These are phyloP conservation scores for Druon quercuslanigerum DNA, from an alignment of 1,140 invertebrate species.

Conservation along the genomic window DNA sequence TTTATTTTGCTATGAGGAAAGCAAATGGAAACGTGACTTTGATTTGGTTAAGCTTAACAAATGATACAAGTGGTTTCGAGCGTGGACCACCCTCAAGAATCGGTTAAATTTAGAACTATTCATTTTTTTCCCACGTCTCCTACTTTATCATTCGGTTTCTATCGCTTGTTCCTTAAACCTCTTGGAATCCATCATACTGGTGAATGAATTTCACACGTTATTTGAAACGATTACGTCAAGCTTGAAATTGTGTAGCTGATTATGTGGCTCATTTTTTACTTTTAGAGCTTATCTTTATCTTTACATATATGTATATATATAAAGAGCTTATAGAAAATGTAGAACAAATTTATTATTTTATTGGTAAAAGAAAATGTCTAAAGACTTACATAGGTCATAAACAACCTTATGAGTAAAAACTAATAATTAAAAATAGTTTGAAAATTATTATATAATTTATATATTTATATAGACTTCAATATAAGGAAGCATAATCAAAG, in stretches of 20 bases:
- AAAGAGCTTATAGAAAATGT: too few species aligned
- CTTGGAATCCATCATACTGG: background rate
- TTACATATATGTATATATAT: too few species aligned
- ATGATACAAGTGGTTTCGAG: slow-evolving; percentile 15
- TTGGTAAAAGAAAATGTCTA: too few species aligned
- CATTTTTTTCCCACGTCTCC: background rate
- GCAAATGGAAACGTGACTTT: background rate
- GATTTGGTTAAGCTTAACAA: slow-evolving; percentile 25
- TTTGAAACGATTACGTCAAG: slow-evolving; percentile 27
- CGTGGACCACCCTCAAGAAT: slow-evolving; percentile 23
- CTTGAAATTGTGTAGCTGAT: background rate
- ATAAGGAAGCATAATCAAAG: background rate
- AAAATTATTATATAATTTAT: too few species aligned
- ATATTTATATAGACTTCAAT: too few species aligned
- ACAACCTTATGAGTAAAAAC: too few species aligned
- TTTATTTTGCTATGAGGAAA: background rate
- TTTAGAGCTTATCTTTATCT: background rate
- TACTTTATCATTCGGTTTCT: slow-evolving; percentile 5
- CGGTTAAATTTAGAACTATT: slow-evolving; percentile 21
- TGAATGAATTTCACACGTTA: slow-evolving; percentile 20
- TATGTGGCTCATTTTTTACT: background rate
- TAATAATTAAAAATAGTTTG: too few species aligned
- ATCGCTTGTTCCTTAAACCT: slow-evolving; percentile 8
- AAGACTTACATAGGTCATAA: too few species aligned
- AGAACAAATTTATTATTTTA: too few species aligned